Evolutionary conservation across 2,888 invertebrate species (phyloP).

Genomic region (Neoaliturus tenellus): DNA sequence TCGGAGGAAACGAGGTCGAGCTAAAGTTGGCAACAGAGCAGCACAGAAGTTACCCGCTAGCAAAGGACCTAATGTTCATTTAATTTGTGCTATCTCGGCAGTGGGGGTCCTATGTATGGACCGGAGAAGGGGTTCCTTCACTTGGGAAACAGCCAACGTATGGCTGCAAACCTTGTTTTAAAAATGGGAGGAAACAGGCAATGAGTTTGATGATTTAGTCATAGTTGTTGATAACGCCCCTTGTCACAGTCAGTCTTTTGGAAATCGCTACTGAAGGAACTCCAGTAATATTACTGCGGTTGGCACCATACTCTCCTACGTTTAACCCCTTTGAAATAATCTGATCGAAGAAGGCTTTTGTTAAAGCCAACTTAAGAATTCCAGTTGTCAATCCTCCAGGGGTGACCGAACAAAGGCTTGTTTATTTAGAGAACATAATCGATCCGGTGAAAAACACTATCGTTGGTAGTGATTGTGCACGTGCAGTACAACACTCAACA

Average conservation of each 20-base stretch:
- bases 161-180: not conserved
- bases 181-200: constrained; percentile 42
- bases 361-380: constrained; percentile 37
- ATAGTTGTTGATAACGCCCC: constrained; percentile 30
- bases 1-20: not conserved
- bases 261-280: not conserved
- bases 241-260: constrained; percentile 4
- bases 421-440: constrained; percentile 61
- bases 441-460: constrained; percentile 61
- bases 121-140: constrained; percentile 24
- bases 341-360: constrained; percentile 56
- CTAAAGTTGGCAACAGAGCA: not conserved
- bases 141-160: not conserved
- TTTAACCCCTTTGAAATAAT: constrained; percentile 48
- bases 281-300: constrained; percentile 57
- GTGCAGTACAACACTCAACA: constrained; percentile 62
- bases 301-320: too few species aligned
- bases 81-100: constrained; percentile 41
- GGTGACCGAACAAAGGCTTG: not conserved
- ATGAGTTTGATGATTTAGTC: constrained; percentile 13
- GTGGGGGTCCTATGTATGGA: not conserved
- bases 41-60: not conserved
- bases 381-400: constrained; percentile 17
- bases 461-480: constrained; percentile 64
- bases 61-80: constrained; percentile 12